Conservation (phyloP, 64 coral and sea anemone species). For the Catalaphyllia jardinei region DNA sequence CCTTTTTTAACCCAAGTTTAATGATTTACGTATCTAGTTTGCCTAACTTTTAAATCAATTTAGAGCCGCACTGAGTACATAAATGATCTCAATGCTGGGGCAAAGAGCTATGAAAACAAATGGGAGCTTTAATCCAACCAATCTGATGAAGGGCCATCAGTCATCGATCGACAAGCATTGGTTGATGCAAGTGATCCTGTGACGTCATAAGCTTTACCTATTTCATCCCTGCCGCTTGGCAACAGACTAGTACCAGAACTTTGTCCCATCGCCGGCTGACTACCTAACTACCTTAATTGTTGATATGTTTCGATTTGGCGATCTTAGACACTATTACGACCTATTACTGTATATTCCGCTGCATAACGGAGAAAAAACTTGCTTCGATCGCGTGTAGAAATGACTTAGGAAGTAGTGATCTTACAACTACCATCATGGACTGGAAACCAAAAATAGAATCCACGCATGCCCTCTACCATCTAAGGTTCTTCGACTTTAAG, state of each 20-base stretch:
- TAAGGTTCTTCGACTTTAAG: not conserved
- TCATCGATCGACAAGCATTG: constrained; percentile 21
- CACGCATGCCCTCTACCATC: not conserved
- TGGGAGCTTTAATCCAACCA: constrained; percentile 18
- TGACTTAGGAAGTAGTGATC: constrained; percentile 15
- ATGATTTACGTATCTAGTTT: not conserved
- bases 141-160: constrained; percentile 16
- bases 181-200: constrained; percentile 11
- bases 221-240: not conserved
- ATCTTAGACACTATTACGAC: not conserved
- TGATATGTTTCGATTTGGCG: not conserved
- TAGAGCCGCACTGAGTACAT: constrained; percentile 21
- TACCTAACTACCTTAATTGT: constrained; percentile 10
- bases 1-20: not conserved
- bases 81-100: constrained; percentile 4
- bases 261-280: not conserved
- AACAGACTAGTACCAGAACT: constrained; percentile 16
- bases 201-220: constrained; percentile 22
- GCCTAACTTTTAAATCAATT: constrained; percentile 19
- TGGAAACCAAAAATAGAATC: not conserved
- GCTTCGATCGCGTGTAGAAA: constrained; percentile 17
- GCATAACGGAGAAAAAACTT: not conserved
- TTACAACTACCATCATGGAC: not conserved
- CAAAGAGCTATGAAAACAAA: not conserved
- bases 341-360: not conserved